These are phyloP conservation scores for Anolis apletophallus DNA, from an alignment of 2,797 vertebrate genomes.

Conservation along the genomic window DNA sequence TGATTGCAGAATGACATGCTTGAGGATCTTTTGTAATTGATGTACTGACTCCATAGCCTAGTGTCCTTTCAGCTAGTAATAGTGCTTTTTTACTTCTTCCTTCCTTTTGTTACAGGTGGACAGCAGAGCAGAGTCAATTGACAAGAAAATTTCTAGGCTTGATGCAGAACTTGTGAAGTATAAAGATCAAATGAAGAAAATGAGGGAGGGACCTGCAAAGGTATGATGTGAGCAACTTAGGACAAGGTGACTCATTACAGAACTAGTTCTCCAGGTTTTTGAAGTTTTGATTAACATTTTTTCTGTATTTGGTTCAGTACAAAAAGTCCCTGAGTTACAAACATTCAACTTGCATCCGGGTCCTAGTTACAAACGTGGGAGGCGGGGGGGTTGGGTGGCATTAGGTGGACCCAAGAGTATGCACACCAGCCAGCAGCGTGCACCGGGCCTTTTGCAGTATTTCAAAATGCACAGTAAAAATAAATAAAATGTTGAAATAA, in stretches of 20 bases:
- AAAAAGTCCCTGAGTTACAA: too few relatives aligned
- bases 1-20: background rate
- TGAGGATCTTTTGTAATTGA: background rate
- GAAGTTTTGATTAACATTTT: background rate
- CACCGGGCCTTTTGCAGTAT: too few relatives aligned
- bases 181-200: constrained; percentile 99
- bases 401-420: too few relatives aligned
- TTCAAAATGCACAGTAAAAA: too few relatives aligned
- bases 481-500: too few relatives aligned
- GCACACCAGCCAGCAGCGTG: too few relatives aligned
- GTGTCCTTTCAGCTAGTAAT: background rate
- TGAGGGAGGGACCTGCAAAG: constrained; percentile 98
- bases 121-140: constrained; percentile 91
- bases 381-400: too few relatives aligned
- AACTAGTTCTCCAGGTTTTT: constrained; percentile 33
- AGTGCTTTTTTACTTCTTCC: background rate
- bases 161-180: constrained; percentile 95
- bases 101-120: constrained; percentile 84
- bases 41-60: background rate
- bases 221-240: constrained; percentile 74
- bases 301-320: background rate
- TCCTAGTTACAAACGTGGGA: background rate
- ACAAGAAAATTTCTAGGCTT: constrained; percentile 94
- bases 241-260: constrained; percentile 39
- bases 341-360: background rate